phyloP scores from a whole-genome alignment of 2,888 invertebrate species.

The Noctua janthina region DNA sequence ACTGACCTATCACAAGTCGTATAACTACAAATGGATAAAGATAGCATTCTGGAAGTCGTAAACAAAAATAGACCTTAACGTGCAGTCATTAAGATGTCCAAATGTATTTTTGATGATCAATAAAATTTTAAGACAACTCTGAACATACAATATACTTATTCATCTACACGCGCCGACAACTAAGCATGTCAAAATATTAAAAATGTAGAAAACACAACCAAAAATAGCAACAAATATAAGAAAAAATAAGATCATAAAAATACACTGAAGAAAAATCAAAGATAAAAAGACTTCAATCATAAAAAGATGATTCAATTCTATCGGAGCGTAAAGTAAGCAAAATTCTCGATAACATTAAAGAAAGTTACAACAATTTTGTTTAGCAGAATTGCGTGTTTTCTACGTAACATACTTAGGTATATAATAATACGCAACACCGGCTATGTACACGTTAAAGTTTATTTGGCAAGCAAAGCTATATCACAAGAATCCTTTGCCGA shows the following conservation, averaged over 20 bases:
- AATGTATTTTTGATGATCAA: constrained; percentile 18
- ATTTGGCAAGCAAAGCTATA: constrained; percentile 36
- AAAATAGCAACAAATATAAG: constrained; percentile 9
- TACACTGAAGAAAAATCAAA: constrained; percentile 8
- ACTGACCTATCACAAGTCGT: constrained; percentile 6
- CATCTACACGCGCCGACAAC: constrained; percentile 1
- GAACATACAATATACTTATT: not conserved
- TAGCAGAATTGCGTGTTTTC: constrained; percentile 34
- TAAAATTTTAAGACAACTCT: not conserved
- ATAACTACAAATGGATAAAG: not conserved
- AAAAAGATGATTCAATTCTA: constrained; percentile 41
- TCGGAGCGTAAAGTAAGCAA: constrained; percentile 31
- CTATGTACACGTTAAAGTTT: constrained; percentile 48
- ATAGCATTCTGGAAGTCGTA: not conserved
- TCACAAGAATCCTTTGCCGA: constrained; percentile 29
- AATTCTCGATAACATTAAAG: constrained; percentile 32
- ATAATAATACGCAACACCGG: not conserved
- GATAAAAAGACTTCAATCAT: constrained; percentile 30
- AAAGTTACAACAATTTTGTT: constrained; percentile 28
- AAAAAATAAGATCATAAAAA: constrained; percentile 8
- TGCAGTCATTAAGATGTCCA: not conserved
- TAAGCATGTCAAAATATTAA: not conserved
- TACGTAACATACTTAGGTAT: constrained; percentile 1
- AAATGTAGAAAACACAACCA: not conserved
- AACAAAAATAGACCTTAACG: not conserved